phyloP scores from a whole-genome alignment of 2,113 vertebrate genomes.

The Pluvialis apricaria region DNA sequence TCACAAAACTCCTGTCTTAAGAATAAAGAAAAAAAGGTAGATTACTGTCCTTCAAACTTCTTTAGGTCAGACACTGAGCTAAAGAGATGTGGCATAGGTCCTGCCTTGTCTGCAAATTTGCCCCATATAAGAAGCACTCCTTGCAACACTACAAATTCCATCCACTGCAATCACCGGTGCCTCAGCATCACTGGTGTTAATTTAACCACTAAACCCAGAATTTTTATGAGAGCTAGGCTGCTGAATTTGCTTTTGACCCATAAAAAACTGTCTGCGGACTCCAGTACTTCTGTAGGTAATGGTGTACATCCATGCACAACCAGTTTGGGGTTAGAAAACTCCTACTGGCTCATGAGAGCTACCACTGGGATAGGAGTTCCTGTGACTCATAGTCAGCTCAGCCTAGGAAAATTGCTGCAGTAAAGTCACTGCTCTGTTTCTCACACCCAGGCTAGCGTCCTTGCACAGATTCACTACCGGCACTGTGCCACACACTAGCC shows the following conservation, averaged over 20 bases:
- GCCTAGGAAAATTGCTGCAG: neutral
- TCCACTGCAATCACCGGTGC: neutral
- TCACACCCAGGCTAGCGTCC: neutral
- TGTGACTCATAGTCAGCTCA: neutral
- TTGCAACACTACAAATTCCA: neutral
- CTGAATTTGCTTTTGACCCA: neutral
- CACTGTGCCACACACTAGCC: too few species aligned
- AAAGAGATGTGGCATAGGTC: neutral
- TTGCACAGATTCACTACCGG: neutral
- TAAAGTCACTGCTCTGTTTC: neutral
- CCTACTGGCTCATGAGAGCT: neutral
- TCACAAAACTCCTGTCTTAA: neutral
- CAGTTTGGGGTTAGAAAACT: neutral
- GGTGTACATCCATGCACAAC: neutral
- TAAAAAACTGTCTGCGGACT: neutral
- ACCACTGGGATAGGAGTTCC: neutral
- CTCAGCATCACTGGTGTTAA: neutral
- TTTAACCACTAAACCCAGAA: neutral
- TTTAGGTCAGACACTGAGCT: neutral
- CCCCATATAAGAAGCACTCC: neutral
- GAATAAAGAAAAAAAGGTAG: neutral
- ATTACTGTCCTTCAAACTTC: neutral
- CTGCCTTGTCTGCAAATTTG: neutral
- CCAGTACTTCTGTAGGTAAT: neutral
- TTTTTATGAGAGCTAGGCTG: neutral